Evolutionary conservation across 2,888 invertebrate genomes (phyloP).

Genomic region (Macaria notata): DNA sequence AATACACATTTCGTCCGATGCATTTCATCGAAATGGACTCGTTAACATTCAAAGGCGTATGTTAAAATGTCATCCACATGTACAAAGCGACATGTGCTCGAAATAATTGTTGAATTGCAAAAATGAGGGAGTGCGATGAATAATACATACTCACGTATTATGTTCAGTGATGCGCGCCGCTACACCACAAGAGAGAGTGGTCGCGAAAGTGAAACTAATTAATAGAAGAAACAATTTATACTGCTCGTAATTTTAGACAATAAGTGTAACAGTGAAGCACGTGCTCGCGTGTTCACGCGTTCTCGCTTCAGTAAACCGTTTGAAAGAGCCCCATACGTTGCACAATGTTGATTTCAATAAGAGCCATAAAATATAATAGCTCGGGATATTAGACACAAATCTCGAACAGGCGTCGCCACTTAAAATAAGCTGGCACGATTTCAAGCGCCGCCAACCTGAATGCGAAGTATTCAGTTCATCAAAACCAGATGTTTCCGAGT

Average conservation of each 20-base stretch:
- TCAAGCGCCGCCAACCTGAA: slow-evolving; percentile 78
- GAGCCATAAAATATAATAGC: slow-evolving; percentile 59
- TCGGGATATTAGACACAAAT: slow-evolving; percentile 66
- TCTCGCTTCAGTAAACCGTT: slow-evolving; percentile 16
- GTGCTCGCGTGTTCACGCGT: slow-evolving; percentile 15
- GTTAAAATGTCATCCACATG: slow-evolving; percentile 32
- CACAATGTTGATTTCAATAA: slow-evolving; percentile 53
- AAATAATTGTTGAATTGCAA: slow-evolving; percentile 36
- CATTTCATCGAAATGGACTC: slow-evolving; percentile 19
- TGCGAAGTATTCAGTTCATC: slow-evolving; percentile 78
- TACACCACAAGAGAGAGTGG: slow-evolving; percentile 50
- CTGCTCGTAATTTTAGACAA: slow-evolving; percentile 11
- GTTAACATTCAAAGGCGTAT: slow-evolving; percentile 31
- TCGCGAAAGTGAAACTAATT: slow-evolving; percentile 60
- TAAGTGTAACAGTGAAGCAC: slow-evolving; percentile 10
- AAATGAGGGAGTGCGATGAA: slow-evolving; percentile 44
- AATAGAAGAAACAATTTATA: slow-evolving; percentile 28
- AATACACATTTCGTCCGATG: slow-evolving; percentile 5
- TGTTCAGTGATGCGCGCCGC: slow-evolving; percentile 54
- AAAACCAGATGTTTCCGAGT: slow-evolving; percentile 75
- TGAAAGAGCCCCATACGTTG: slow-evolving; percentile 23
- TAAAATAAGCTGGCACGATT: slow-evolving; percentile 80
- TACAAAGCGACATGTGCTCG: slow-evolving; percentile 33
- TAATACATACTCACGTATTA: slow-evolving; percentile 46
- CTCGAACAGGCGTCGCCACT: slow-evolving; percentile 75